phyloP scores from a whole-genome alignment of 1,140 invertebrate species.

The Caenorhabditis inopinata region DNA sequence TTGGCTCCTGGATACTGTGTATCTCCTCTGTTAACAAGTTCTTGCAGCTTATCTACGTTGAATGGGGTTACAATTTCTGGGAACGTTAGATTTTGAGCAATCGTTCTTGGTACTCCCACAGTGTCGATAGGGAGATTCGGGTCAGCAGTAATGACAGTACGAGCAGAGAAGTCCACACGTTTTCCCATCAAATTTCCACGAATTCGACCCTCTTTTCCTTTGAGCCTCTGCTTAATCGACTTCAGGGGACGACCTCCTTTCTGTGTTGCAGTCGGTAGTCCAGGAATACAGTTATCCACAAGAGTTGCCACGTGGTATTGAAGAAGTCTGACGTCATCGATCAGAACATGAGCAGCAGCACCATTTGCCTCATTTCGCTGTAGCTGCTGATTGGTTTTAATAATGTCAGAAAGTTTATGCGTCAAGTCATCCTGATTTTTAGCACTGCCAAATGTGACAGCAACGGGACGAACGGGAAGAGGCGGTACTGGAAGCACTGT shows the following conservation, averaged over 20 bases:
- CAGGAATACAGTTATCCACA: conserved; percentile 97
- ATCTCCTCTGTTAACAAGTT: conserved; percentile 89
- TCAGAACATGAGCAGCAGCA: conserved; percentile 91
- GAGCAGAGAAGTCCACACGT: conserved; percentile 97
- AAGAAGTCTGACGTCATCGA: conserved; percentile 94
- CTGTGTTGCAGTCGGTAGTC: conserved; percentile 92
- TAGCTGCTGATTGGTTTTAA: conserved; percentile 97
- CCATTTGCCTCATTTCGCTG: conserved; percentile 88
- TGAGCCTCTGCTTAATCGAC: conserved; percentile 81
- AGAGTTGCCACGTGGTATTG: conserved; percentile 98
- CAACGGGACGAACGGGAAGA: conserved; percentile 84
- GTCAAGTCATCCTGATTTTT: conserved; percentile 98
- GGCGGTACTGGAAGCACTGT: conserved; percentile 96
- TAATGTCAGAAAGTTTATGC: conserved; percentile 96
- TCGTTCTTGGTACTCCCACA: conserved; percentile 94
- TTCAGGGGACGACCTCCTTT: conserved; percentile 98
- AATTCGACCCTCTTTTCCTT: conserved; percentile 92
- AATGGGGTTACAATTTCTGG: conserved; percentile 99
- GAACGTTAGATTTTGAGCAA: conserved; percentile 98
- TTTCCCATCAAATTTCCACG: conserved; percentile 99
- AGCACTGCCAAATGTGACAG: conserved; percentile 97
- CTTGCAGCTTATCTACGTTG: conserved; percentile 96
- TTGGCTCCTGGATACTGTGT: conserved; percentile 98
- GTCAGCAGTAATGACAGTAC: conserved; percentile 99
- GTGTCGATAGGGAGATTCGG: conserved; percentile 97